Percentiles rank a stretch among this genome's conserved stretches.
These are phyloP conservation scores for Spongilla lacustris DNA, from an alignment of 37 sponge, comb jelly and placozoan genomes.

Conservation along the genomic window DNA sequence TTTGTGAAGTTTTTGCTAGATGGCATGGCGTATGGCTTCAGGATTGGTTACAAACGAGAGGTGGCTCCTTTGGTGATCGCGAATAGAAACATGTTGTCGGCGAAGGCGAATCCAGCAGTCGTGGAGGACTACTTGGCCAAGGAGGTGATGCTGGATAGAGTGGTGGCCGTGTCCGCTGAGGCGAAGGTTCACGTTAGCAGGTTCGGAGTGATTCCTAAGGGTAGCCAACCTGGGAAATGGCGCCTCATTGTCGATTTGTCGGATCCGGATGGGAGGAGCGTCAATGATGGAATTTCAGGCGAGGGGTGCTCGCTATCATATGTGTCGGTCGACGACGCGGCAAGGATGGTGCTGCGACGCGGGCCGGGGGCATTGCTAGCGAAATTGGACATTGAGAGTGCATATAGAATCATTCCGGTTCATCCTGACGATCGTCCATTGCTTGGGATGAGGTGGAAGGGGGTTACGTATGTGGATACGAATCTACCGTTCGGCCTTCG, in stretches of 20 bases:
- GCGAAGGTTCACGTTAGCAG: slow-evolving; percentile 5
- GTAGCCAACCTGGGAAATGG: slow-evolving; percentile 13
- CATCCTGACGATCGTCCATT: slow-evolving; percentile 7
- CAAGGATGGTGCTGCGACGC: not conserved
- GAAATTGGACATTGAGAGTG: not conserved
- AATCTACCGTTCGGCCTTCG: too few species aligned
- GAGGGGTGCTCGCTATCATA: not conserved
- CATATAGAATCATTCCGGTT: not conserved
- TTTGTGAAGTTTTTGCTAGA: not conserved
- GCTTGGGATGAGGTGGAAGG: slow-evolving; percentile 8
- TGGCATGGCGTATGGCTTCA: slow-evolving; percentile 5
- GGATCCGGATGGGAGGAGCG: not conserved
- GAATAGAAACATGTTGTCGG: slow-evolving; percentile 21
- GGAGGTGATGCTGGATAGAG: slow-evolving; percentile 7
- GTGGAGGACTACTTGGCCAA: slow-evolving; percentile 21
- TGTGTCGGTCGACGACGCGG: slow-evolving; percentile 4
- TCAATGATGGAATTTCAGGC: slow-evolving; percentile 15
- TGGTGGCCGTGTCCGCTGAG: not conserved
- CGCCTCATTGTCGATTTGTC: slow-evolving; percentile 8
- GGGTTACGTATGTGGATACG: not conserved
- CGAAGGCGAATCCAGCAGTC: slow-evolving; percentile 14
- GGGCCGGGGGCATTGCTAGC: slow-evolving; percentile 1
- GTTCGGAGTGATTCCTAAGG: slow-evolving; percentile 26
- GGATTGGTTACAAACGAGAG: slow-evolving; percentile 4
- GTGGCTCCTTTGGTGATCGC: not conserved